phyloP scores from a whole-genome alignment of 1,140 invertebrate genomes.

The Drosophila nannoptera region DNA sequence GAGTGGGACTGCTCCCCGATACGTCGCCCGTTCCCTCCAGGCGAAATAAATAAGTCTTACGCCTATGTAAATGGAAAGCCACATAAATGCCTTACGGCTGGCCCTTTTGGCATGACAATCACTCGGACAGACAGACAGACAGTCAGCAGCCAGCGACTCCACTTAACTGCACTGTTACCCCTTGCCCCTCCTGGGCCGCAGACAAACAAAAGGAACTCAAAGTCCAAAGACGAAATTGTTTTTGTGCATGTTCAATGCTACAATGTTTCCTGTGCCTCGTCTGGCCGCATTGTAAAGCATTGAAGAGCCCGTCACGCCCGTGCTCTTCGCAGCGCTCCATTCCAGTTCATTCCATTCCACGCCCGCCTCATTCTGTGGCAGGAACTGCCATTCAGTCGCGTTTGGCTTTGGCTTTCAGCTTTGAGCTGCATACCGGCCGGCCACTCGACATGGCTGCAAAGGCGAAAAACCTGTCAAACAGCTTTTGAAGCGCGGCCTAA shows the following conservation, averaged over 20 bases:
- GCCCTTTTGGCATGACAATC: conserved; percentile 41
- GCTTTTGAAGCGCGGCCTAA: conserved; percentile 52
- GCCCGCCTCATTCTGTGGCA: conserved; percentile 1
- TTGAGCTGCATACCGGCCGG: conserved; percentile 51
- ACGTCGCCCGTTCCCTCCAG: conserved; percentile 5
- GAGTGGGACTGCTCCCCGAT: not conserved
- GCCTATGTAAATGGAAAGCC: conserved; percentile 74
- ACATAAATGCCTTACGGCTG: conserved; percentile 60
- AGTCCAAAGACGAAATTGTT: conserved; percentile 67
- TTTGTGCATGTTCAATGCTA: conserved; percentile 59
- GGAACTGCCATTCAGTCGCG: conserved; percentile 25
- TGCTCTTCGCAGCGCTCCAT: not conserved
- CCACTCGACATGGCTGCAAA: conserved; percentile 33
- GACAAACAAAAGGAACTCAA: conserved; percentile 52
- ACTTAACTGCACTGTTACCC: conserved; percentile 16
- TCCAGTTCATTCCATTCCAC: too few relatives aligned
- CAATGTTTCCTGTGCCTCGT: conserved; percentile 37
- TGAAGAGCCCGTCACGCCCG: not conserved
- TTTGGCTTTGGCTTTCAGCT: conserved; percentile 19
- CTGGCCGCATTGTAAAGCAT: not conserved
- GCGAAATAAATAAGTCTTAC: conserved; percentile 62
- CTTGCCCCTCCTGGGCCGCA: not conserved
- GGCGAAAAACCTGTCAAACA: conserved; percentile 57
- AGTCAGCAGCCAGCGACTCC: conserved; percentile 27
- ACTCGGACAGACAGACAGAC: conserved; percentile 5